Conservation (phyloP, 1,140 invertebrate genomes). For the Trissolcus basalis region DNA sequence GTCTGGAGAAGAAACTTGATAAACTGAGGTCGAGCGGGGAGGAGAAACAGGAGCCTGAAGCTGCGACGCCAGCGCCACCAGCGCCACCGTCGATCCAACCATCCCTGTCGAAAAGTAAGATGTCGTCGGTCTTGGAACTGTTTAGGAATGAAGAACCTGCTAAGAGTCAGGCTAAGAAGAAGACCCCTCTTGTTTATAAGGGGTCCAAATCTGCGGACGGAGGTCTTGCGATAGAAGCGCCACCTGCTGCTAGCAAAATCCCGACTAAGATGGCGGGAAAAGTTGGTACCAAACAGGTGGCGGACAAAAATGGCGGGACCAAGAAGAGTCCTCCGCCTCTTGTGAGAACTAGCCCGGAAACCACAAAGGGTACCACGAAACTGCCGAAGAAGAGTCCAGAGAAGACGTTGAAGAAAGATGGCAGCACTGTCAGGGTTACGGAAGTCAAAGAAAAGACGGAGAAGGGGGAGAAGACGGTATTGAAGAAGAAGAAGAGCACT, state of each 20-base stretch:
- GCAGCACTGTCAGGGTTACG: slow-evolving; percentile 11
- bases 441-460: slow-evolving; percentile 56
- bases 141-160: slow-evolving; percentile 79
- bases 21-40: slow-evolving; percentile 69
- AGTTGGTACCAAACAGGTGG: slow-evolving; percentile 55
- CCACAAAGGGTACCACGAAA: slow-evolving; percentile 56
- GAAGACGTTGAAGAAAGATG: slow-evolving; percentile 55
- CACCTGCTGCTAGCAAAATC: slow-evolving; percentile 66
- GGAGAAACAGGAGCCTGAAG: background rate
- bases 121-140: slow-evolving; percentile 82
- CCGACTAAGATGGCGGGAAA: slow-evolving; percentile 65
- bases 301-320: slow-evolving; percentile 59
- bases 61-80: slow-evolving; percentile 1
- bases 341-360: slow-evolving; percentile 49
- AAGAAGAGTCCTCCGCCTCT: slow-evolving; percentile 28
- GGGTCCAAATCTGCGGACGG: slow-evolving; percentile 60
- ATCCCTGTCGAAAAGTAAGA: slow-evolving; percentile 76
- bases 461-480: slow-evolving; percentile 28
- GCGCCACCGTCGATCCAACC: slow-evolving; percentile 25
- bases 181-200: slow-evolving; percentile 63
- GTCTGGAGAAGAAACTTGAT: slow-evolving; percentile 75
- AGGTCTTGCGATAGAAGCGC: slow-evolving; percentile 30
- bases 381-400: slow-evolving; percentile 65
- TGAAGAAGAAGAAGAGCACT: slow-evolving; percentile 54
- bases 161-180: slow-evolving; percentile 57